Evolutionary conservation across 1,140 invertebrate species (phyloP), one percentile per base, ranked within the genome.

Genomic region (Mylabris phalerata): DNA sequence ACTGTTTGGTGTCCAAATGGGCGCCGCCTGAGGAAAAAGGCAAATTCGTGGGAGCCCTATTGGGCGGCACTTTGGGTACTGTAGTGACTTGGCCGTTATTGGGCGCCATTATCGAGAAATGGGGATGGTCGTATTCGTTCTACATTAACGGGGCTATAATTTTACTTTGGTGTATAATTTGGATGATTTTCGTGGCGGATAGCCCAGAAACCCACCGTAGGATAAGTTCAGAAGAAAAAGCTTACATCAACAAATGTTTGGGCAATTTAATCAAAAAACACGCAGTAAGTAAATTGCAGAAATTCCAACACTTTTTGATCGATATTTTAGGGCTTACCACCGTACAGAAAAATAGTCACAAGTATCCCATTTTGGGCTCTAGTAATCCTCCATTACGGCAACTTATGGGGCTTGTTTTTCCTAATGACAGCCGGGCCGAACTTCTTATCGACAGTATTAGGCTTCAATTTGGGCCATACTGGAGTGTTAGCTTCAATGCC

Each of bases 371-470:
- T 89, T 68, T 78, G 85, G 72, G 82, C 81, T 0, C 73, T 89
- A 57, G 60, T 81, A 4, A 72, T 84, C 57, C 73, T 87, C n/a
- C 87, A 89, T 61, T 86, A 86, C 65, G 86, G 86, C 26, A 89
- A 87, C 61, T 77, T 87, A 67, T 90, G 87, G 86, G 87, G 87
- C 4, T 75, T 95, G 62, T 89, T 86, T 62, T 86, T 89, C 61
- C 84, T 95, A 62, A 81, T 95, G 59, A 94, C 89, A 0, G 87
- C 88, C 48, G 85, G 94, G 4, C 94, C 94, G 0, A 93, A 90
- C 54, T 97, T 93, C 71, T n/a, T 55, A 9, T 55, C 55, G 9
- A 49, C 38, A 9, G 59, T 60, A 13, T 78, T 96, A 7, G 86
- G 90, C 2, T 93, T 93, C 62, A 81, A 93, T 65, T 79, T 95